Evolutionary conservation across 2,113 vertebrate genomes (phyloP).

Genomic region (Pollachius pollachius): DNA sequence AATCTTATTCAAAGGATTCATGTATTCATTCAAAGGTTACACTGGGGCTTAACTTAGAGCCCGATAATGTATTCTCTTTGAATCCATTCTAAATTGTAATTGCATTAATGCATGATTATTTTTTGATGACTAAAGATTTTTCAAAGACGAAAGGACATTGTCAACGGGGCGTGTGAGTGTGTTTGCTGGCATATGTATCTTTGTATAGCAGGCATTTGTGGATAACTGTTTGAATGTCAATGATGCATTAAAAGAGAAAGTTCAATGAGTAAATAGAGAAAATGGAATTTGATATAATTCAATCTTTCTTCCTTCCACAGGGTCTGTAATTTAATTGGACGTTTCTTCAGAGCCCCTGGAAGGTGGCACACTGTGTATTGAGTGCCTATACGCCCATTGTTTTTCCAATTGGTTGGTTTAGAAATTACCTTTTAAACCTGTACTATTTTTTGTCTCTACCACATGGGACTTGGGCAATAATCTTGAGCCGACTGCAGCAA

Average conservation of each 20-base stretch:
- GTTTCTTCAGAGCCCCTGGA: conserved; percentile 49
- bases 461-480: conserved; percentile 61
- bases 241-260: conserved; percentile 36
- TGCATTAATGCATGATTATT: no score
- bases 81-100: no score
- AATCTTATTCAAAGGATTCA: no score
- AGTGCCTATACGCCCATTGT: conserved; percentile 51
- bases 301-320: conserved; percentile 25
- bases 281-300: conserved; percentile 26
- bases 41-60: no score
- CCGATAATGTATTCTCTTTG: no score
- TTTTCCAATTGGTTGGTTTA: conserved; percentile 65
- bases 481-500: conserved; percentile 49
- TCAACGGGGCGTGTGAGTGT: not conserved
- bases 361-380: conserved; percentile 35
- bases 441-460: conserved; percentile 57
- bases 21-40: no score
- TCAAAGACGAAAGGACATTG: not conserved
- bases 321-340: conserved; percentile 52
- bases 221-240: conserved; percentile 40
- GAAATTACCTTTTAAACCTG: conserved; percentile 63
- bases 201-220: conserved; percentile 17
- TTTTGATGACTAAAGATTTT: no score
- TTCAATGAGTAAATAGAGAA: conserved; percentile 9
- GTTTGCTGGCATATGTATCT: not conserved